Base-by-base conservation (phyloP, 2,113 vertebrate genomes). In the Hypocryptadius cinnamomeus region DNA sequence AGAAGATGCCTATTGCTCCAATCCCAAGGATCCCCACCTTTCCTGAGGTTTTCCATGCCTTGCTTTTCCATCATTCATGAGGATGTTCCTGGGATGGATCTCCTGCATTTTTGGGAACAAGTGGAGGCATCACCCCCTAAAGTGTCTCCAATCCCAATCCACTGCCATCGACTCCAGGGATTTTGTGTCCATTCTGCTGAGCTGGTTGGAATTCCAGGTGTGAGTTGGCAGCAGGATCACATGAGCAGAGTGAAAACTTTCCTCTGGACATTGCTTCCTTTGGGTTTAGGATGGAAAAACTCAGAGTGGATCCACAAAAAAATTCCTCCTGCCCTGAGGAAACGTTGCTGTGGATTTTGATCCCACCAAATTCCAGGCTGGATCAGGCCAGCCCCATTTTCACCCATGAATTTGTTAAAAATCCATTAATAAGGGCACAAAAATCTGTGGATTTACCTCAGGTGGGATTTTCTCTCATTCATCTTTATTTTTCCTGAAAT, bases 101-200 rank as follows among this genome's bases (percentile, higher is more conserved):
- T 31, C 8, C 4, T 1, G 2, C 6, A 39, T 2, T 35, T 82
- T 54, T 73, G 18, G 50, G 79, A 20, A 27, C 2, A 30, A 48
- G 11, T 2, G 15, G 61, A 74, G 27, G 4, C 22, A 33, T 64
- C 63, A 11, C 2, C 13, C 4, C 6, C 3, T 3, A 1, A 23
- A 28, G 7, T 23, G 3, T 28, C 20, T 31, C 25, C n/a, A 54
- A 4, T 31, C 54, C 42, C 15, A 15, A 31, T 35, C 65, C 33
- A 25, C 11, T 0, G 0, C 22, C 5, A 0, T 15, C 1, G 8
- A 8, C 54, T 71, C 59, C 5, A 4, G 11, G 37, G 65, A 42
- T 7, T 59, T 64, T 48, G 27, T 14, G 14, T 15, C 27, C 0
- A 0, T 91, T 87, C 42, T 94, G 87, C 92, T 79, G 92, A 92